phyloP scores from a whole-genome alignment of 2,888 invertebrate genomes.

The Lasioglossum calceatum region DNA sequence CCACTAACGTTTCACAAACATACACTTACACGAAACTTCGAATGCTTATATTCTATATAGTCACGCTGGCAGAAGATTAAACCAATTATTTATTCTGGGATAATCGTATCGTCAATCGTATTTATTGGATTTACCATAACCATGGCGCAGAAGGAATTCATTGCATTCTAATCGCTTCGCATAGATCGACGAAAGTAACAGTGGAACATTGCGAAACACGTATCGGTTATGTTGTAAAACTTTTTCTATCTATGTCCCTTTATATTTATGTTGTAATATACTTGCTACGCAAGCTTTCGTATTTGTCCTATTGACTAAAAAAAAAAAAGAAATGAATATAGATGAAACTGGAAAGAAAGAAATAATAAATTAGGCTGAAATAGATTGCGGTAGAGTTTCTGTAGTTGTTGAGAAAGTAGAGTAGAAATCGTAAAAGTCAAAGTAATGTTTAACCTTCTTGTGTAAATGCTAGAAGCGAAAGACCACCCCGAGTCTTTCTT shows the following conservation, averaged over 20 bases:
- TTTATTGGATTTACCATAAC: slow-evolving; percentile 77
- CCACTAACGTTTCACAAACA: slow-evolving; percentile 37
- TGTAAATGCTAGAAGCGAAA: not conserved
- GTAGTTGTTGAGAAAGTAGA: slow-evolving; percentile 16
- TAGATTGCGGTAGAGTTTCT: slow-evolving; percentile 35
- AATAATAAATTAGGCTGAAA: not conserved
- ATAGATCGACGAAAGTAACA: slow-evolving; percentile 59
- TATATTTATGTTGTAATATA: slow-evolving; percentile 59
- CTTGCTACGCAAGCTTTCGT: slow-evolving; percentile 53
- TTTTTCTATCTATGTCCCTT: slow-evolving; percentile 47
- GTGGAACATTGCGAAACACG: slow-evolving; percentile 57
- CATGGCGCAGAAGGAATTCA: slow-evolving; percentile 71
- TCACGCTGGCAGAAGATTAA: slow-evolving; percentile 79
- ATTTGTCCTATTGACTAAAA: slow-evolving; percentile 56
- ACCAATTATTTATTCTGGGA: slow-evolving; percentile 78
- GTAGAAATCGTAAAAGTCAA: slow-evolving; percentile 11
- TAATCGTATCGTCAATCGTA: slow-evolving; percentile 78
- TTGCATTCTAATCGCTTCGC: slow-evolving; percentile 64
- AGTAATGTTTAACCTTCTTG: not conserved
- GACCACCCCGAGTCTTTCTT: not conserved
- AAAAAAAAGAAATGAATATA: not conserved
- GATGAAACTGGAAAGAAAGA: not conserved
- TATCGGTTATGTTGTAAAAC: slow-evolving; percentile 61
- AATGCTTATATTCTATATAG: slow-evolving; percentile 76
- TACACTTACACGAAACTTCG: slow-evolving; percentile 48